Percentiles rank a stretch among this genome's conserved stretches.
phyloP scores from a whole-genome alignment of 2,797 vertebrate species.

The Cygnus olor region DNA sequence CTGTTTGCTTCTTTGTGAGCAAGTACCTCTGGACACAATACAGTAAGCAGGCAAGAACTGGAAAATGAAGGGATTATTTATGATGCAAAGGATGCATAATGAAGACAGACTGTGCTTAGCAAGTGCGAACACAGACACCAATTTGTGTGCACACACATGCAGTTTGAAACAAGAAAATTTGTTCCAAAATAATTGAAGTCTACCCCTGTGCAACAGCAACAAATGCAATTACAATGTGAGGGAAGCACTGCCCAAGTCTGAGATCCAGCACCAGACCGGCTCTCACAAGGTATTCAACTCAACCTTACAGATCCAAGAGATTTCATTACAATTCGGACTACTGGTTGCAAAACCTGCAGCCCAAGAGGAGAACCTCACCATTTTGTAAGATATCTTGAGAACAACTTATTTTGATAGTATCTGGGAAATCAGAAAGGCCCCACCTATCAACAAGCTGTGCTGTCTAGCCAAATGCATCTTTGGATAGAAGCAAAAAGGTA shows the following conservation, averaged over 20 bases:
- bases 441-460: neutral
- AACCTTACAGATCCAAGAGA: neutral
- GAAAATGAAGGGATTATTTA: neutral
- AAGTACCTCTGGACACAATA: neutral
- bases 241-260: neutral
- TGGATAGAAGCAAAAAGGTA: neutral
- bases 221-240: neutral
- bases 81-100: neutral
- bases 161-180: neutral
- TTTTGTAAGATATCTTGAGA: neutral
- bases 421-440: neutral
- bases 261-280: neutral
- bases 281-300: neutral
- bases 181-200: neutral
- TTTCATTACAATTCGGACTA: neutral
- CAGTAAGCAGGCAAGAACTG: neutral
- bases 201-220: neutral
- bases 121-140: neutral
- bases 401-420: neutral
- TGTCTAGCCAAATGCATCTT: neutral
- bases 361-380: neutral
- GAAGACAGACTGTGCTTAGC: neutral
- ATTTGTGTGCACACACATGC: neutral
- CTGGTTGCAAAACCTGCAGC: neutral
- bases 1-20: neutral